phyloP scores from a whole-genome alignment of 2,888 invertebrate species.

The Phyllotreta striolata region DNA sequence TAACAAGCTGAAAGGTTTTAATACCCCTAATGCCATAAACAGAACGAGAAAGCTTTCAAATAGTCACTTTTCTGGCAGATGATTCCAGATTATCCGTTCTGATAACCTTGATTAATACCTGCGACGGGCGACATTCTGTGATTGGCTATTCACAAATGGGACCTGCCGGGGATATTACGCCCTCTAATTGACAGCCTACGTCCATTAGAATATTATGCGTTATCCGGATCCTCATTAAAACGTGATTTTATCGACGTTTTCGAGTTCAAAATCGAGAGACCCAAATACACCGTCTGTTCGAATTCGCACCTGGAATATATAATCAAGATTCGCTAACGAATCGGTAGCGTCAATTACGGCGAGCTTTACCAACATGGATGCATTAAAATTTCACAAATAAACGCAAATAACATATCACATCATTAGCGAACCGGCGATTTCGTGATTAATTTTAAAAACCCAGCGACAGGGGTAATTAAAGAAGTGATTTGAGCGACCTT shows the following conservation, averaged over 20 bases:
- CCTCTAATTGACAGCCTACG: conserved; percentile 19
- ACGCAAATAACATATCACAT: no score
- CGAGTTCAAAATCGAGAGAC: conserved; percentile 1
- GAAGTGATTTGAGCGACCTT: no score
- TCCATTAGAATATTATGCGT: conserved; percentile 22
- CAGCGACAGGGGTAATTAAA: no score
- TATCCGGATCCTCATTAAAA: conserved; percentile 23
- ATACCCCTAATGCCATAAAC: conserved; percentile 3
- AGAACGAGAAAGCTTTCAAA: conserved; percentile 20
- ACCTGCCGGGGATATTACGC: conserved; percentile 15
- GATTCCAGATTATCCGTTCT: conserved; percentile 12
- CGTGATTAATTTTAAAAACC: no score
- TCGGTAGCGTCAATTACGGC: conserved; percentile 12
- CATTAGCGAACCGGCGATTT: no score
- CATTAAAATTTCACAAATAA: no score
- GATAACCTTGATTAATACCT: conserved; percentile 16
- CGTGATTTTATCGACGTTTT: conserved; percentile 20
- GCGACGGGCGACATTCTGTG: conserved; percentile 13
- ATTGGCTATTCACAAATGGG: conserved; percentile 20
- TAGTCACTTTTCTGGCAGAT: conserved; percentile 15
- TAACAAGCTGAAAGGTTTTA: neutral
- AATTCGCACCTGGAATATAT: conserved; percentile 11
- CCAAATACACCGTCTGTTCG: neutral
- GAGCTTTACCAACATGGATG: neutral
- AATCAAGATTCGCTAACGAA: conserved; percentile 5